Conservation (phyloP, 2,888 invertebrate species). For the Caenorhabditis sp. region DNA sequence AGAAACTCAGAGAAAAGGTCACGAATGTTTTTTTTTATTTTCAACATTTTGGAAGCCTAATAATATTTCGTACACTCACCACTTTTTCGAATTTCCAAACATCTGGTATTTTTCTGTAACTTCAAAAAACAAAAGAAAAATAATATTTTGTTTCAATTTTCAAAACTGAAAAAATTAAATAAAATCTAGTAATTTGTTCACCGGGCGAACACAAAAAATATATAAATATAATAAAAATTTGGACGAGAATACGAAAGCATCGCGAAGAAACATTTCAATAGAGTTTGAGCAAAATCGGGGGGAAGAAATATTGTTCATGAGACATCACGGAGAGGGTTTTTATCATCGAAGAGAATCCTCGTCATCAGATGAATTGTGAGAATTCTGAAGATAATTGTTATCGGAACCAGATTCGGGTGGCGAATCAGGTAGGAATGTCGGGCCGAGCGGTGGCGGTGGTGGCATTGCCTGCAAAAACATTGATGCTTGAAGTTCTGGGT, state of each 20-base stretch:
- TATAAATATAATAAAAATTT: background rate
- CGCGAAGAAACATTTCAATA: background rate
- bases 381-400: constrained; percentile 24
- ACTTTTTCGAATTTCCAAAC: no score
- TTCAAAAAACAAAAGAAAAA: no score
- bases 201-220: background rate
- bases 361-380: constrained; percentile 32
- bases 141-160: no score
- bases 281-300: background rate
- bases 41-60: no score
- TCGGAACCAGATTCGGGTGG: constrained; percentile 34
- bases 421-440: constrained; percentile 34
- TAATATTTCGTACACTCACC: no score
- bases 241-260: no score
- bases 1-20: no score
- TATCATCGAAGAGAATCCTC: constrained; percentile 22
- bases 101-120: no score
- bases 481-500: background rate
- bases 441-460: constrained; percentile 25
- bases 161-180: no score
- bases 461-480: constrained; percentile 29
- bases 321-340: background rate
- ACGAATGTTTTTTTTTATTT: no score
- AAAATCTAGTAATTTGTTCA: background rate
- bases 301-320: background rate